These are phyloP conservation scores for Crotalus viridis DNA, from an alignment of 2,113 vertebrate species.

Conservation along the genomic window DNA sequence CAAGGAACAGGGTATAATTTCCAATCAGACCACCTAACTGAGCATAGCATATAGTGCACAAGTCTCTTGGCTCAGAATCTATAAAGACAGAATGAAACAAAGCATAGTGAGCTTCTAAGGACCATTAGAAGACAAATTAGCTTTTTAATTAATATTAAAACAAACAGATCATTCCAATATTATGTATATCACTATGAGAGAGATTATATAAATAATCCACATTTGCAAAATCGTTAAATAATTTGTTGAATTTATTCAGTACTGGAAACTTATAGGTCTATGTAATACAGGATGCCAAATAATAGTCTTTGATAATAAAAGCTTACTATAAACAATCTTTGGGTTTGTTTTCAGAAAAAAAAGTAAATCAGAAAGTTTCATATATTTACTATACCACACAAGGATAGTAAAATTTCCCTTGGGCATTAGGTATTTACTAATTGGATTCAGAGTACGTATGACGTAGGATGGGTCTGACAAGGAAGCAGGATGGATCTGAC, in stretches of 20 bases:
- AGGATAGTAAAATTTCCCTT: neutral
- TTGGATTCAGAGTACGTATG: neutral
- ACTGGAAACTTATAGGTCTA: slow-evolving; percentile 22
- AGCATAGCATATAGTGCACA: slow-evolving; percentile 7
- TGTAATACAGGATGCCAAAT: slow-evolving; percentile 26
- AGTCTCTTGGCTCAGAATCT: slow-evolving; percentile 21
- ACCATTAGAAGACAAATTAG: slow-evolving; percentile 53
- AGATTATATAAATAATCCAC: slow-evolving; percentile 51
- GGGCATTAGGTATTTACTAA: neutral
- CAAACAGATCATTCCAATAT: slow-evolving; percentile 54
- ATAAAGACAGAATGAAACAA: neutral
- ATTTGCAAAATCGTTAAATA: slow-evolving; percentile 51
- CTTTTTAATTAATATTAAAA: slow-evolving; percentile 54
- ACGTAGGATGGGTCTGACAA: neutral
- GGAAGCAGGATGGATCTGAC: neutral
- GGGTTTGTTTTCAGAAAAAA: neutral
- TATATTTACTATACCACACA: slow-evolving; percentile 5
- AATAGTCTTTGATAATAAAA: slow-evolving; percentile 30
- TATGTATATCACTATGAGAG: slow-evolving; percentile 43
- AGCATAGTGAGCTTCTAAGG: slow-evolving; percentile 30
- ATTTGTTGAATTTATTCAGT: slow-evolving; percentile 40
- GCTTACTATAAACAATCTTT: slow-evolving; percentile 24
- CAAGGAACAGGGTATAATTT: neutral
- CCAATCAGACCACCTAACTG: slow-evolving; percentile 2
- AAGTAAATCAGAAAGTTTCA: slow-evolving; percentile 32